Conservation (phyloP, 2,113 vertebrate genomes). For the Vimba vimba region DNA sequence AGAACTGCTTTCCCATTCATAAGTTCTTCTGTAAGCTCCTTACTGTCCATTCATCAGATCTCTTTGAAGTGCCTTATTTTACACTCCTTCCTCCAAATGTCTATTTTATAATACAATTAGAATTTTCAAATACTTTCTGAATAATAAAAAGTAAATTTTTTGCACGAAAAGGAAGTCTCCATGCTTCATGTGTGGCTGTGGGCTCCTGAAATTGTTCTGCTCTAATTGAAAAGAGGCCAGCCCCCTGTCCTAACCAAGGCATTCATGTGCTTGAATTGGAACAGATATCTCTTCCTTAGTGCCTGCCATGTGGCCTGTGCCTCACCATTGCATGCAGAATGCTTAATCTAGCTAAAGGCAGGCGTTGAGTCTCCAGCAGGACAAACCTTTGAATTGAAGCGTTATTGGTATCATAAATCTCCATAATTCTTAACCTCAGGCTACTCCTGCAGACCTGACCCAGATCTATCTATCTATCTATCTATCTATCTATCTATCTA, state of each 20-base stretch:
- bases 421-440: too few species aligned
- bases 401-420: background rate
- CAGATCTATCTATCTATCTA: too few species aligned
- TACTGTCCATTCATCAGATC: slow-evolving; percentile 31
- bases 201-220: slow-evolving; percentile 18
- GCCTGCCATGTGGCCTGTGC: background rate
- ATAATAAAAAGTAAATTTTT: background rate
- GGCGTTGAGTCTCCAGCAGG: background rate
- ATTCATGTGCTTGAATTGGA: slow-evolving; percentile 22
- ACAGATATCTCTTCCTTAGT: slow-evolving; percentile 27
- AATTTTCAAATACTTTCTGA: slow-evolving; percentile 1
- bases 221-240: slow-evolving; percentile 7
- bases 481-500: too few species aligned
- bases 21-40: slow-evolving; percentile 31
- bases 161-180: slow-evolving; percentile 28
- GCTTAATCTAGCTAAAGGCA: background rate
- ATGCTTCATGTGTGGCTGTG: slow-evolving; percentile 5
- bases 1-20: slow-evolving; percentile 15
- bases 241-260: background rate
- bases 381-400: slow-evolving; percentile 7
- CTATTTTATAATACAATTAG: background rate
- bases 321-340: background rate
- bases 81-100: slow-evolving; percentile 23
- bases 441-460: too few species aligned
- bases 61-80: slow-evolving; percentile 35